A percentile compares a stretch with the other conserved stretches of the same genome.
Evolutionary conservation across 2,797 vertebrate species (phyloP).

Genomic region (Poeciliopsis presidionis): DNA sequence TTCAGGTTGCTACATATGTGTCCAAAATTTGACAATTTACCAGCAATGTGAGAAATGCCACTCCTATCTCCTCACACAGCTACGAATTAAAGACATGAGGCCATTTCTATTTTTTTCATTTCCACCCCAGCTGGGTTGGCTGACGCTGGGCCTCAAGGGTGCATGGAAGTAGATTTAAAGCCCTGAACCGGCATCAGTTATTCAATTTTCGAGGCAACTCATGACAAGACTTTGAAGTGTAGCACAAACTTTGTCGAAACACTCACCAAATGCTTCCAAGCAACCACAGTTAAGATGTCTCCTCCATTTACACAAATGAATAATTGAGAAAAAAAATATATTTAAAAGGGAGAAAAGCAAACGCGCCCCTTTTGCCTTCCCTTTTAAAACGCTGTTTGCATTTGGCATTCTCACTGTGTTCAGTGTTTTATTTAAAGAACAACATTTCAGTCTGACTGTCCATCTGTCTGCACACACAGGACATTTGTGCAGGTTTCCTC

Average conservation of each 20-base stretch:
- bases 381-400: conserved; percentile 52
- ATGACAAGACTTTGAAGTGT: conserved; percentile 34
- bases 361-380: conserved; percentile 29
- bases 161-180: conserved; percentile 51
- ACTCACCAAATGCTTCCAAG: conserved; percentile 40
- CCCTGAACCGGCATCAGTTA: conserved; percentile 34
- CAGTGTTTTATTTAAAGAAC: conserved; percentile 66
- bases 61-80: conserved; percentile 38
- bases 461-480: conserved; percentile 10
- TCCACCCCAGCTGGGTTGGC: conserved; percentile 7
- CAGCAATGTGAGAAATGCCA: conserved; percentile 9
- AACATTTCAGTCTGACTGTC: conserved; percentile 35
- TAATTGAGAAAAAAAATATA: conserved; percentile 74
- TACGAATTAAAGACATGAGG: conserved; percentile 15
- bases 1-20: conserved; percentile 3
- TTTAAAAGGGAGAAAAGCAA: conserved; percentile 24
- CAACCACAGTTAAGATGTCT: conserved; percentile 39
- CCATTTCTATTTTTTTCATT: conserved; percentile 6
- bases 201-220: conserved; percentile 34
- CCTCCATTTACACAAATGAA: conserved; percentile 51
- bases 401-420: conserved; percentile 56
- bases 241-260: conserved; percentile 41
- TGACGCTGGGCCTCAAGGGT: conserved; percentile 27
- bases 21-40: conserved; percentile 16
- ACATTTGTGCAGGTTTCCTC: conserved; percentile 39